These are phyloP conservation scores for Tetranychus urticae DNA, from an alignment of 1,140 invertebrate genomes.

Conservation along the genomic window DNA sequence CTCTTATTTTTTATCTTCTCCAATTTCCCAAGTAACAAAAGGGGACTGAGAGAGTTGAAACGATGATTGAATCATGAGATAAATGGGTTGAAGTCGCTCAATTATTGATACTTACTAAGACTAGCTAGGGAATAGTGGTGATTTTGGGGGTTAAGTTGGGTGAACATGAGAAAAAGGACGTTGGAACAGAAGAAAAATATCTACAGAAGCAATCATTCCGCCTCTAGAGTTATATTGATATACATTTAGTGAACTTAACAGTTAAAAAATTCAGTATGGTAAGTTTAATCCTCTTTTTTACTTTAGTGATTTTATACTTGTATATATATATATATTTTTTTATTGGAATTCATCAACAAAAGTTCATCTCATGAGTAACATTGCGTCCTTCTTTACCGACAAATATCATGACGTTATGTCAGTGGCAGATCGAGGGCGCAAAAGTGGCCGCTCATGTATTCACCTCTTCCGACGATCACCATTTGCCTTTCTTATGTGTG, in stretches of 20 bases:
- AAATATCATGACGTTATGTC: not conserved
- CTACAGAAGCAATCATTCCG: too few relatives aligned
- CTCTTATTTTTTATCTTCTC: slow-evolving; percentile 67
- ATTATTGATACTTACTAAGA: slow-evolving; percentile 59
- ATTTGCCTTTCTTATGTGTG: slow-evolving; percentile 27
- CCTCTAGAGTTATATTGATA: too few relatives aligned
- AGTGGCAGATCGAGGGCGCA: slow-evolving; percentile 54
- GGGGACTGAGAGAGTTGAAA: slow-evolving; percentile 50
- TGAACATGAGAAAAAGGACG: slow-evolving; percentile 70
- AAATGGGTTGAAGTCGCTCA: not conserved
- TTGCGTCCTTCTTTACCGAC: not conserved
- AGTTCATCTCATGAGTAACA: not conserved
- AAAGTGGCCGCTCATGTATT: slow-evolving; percentile 68
- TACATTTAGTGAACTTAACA: too few relatives aligned
- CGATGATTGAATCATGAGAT: not conserved
- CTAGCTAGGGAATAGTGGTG: slow-evolving; percentile 75
- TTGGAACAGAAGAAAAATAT: too few relatives aligned
- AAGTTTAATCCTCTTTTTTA: too few relatives aligned
- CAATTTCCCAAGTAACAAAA: slow-evolving; percentile 96
- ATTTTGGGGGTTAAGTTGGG: slow-evolving; percentile 64
- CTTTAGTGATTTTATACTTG: too few relatives aligned
- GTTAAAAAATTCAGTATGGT: too few relatives aligned
- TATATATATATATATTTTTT: too few relatives aligned
- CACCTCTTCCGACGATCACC: slow-evolving; percentile 56
- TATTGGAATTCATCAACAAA: too few relatives aligned